A percentile compares a stretch with the other conserved stretches of the same genome.
Evolutionary conservation across 1,140 invertebrate genomes (phyloP).

Genomic region (Apis laboriosa): DNA sequence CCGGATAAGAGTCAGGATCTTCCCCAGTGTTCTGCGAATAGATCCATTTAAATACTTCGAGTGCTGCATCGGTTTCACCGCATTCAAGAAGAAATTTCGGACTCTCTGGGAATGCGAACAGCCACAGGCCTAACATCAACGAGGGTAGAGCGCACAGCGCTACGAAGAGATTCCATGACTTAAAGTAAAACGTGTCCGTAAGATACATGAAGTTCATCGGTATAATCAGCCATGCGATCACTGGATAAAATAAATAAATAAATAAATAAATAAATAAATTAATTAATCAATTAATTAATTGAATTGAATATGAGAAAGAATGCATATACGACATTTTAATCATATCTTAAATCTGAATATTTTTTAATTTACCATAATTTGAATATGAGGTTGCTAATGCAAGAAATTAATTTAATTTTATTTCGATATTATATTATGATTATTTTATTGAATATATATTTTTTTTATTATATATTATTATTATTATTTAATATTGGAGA

Average conservation of each 20-base stretch:
- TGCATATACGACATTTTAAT: too few relatives aligned
- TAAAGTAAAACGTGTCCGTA: slow-evolving; percentile 83
- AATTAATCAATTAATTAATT: background rate
- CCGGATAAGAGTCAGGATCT: slow-evolving; percentile 85
- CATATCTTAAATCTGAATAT: too few relatives aligned
- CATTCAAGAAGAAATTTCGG: slow-evolving; percentile 91
- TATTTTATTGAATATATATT: too few relatives aligned
- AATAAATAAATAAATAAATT: background rate
- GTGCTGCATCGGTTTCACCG: slow-evolving; percentile 87
- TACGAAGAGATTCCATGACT: slow-evolving; percentile 90
- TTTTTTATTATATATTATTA: too few relatives aligned
- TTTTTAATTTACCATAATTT: too few relatives aligned
- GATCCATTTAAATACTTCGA: slow-evolving; percentile 86
- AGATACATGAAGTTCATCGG: slow-evolving; percentile 83
- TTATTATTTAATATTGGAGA: too few relatives aligned
- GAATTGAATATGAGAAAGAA: background rate
- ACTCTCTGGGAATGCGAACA: slow-evolving; percentile 91
- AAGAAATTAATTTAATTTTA: too few relatives aligned
- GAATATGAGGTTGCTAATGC: too few relatives aligned
- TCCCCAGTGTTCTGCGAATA: slow-evolving; percentile 87
- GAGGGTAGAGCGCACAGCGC: slow-evolving; percentile 85
- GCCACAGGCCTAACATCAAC: slow-evolving; percentile 83
- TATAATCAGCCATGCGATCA: slow-evolving; percentile 88
- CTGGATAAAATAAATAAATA: slow-evolving; percentile 70
- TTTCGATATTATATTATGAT: too few relatives aligned